Base-by-base conservation (phyloP, 2,113 vertebrate species). In the Geothlypis trichas region DNA sequence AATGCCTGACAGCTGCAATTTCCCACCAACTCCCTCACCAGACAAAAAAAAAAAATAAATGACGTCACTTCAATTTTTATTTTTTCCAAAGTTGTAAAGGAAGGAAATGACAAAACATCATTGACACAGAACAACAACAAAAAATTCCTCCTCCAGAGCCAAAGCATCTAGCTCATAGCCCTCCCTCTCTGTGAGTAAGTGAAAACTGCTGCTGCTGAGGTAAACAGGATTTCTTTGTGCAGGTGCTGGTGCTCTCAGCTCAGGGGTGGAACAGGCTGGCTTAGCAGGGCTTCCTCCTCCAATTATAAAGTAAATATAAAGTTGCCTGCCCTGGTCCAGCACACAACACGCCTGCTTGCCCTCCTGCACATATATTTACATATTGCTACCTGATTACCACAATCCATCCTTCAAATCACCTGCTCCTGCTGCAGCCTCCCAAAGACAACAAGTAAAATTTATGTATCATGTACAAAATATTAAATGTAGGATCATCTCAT, bases 401-500 rank as follows among this genome's bases (percentile, higher is more conserved):
- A 21, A 51, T 24, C 28, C 31, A n/a, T 15, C 51, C 51, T 54
- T 41, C 65, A 71, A 58, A 41, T 37, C 42, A 31, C 24, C 75
- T 31, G 5, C 8, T 87, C 26, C 55, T 82, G 42, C 26, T 54
- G 47, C 57, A 84, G n/a, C 49, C 54, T 84, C 49, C 72, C 68
- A 66, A 61, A 79, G 41, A 15, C 23, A 52, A 72, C 26, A 24
- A 55, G 24, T 17, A 39, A 69, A 65, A 84, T n/a, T 15, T 13
- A 24, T 6, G 11, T 15, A 15, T 37, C 4, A 0, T 1, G 10
- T 16, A 35, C 20, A 44, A 54, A 63, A 67, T 19, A 47, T 9
- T 28, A 44, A 28, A 47, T 5, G 24, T 12, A 35, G 0, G 0
- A 31, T 37, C 27, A 37, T 10, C 28, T 74, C 31, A 7, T 57